These are phyloP conservation scores for Oikopleura vanhoeffeni DNA, from an alignment of 23 tunicate genomes.

Conservation along the genomic window DNA sequence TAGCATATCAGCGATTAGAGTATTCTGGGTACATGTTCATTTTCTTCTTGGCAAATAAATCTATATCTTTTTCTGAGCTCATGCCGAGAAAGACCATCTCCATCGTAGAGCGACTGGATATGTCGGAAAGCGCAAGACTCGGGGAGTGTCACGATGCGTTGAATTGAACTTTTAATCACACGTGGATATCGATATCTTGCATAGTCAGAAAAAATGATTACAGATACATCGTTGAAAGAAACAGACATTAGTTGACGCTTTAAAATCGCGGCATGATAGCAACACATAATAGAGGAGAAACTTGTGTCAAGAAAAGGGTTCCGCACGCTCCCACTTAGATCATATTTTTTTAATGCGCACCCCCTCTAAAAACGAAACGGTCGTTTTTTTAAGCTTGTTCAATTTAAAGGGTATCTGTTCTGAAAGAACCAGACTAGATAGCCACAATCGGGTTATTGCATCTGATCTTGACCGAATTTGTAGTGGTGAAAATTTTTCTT, in stretches of 20 bases:
- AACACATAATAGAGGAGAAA: slow-evolving; percentile 62
- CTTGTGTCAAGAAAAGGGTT: too few species aligned
- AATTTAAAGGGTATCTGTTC: too few species aligned
- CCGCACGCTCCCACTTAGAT: too few species aligned
- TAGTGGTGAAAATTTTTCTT: too few species aligned
- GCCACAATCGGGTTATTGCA: too few species aligned
- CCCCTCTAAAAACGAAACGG: too few species aligned
- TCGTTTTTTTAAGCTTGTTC: too few species aligned
- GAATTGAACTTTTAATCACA: slow-evolving; percentile 39
- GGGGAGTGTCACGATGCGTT: slow-evolving; percentile 63
- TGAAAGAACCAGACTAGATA: too few species aligned
- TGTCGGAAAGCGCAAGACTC: slow-evolving; percentile 39
- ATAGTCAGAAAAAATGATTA: slow-evolving; percentile 38
- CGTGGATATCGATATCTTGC: slow-evolving; percentile 49
- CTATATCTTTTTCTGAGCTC: background rate
- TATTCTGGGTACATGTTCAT: background rate
- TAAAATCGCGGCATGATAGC: slow-evolving; percentile 65
- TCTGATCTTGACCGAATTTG: too few species aligned
- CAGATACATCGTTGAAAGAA: slow-evolving; percentile 83
- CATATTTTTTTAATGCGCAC: too few species aligned
- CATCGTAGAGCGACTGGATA: slow-evolving; percentile 10
- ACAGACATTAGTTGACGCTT: slow-evolving; percentile 34
- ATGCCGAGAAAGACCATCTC: background rate
- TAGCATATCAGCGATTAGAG: background rate
- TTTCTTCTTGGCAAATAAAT: background rate